Percentiles rank a stretch among this genome's conserved stretches.
These are phyloP conservation scores for Netta rufina DNA, from an alignment of 2,797 vertebrate genomes.

Conservation along the genomic window DNA sequence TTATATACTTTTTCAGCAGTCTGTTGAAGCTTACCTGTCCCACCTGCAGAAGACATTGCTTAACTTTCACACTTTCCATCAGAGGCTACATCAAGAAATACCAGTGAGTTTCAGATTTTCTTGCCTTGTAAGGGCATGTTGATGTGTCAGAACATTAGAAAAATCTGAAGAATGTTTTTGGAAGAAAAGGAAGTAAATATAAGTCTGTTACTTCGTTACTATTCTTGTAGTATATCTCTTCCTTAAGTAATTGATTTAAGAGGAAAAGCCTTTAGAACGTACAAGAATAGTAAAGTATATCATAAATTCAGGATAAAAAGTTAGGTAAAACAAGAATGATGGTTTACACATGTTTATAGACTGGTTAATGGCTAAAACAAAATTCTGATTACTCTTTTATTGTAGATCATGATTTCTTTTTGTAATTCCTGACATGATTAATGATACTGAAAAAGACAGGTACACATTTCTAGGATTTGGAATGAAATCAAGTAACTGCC, in stretches of 20 bases:
- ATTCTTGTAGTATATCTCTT: background rate
- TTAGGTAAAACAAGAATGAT: background rate
- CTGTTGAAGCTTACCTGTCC: background rate
- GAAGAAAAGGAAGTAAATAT: background rate
- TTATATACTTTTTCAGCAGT: background rate
- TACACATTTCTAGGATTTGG: slow-evolving; percentile 1
- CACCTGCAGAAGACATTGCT: background rate
- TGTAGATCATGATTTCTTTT: background rate
- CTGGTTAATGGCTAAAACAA: background rate
- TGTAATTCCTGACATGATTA: background rate
- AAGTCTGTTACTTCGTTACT: background rate
- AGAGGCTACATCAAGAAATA: background rate
- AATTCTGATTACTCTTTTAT: background rate
- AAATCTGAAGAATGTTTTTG: background rate
- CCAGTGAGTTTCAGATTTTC: background rate
- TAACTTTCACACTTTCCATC: background rate
- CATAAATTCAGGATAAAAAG: background rate
- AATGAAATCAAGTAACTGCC: slow-evolving; percentile 41
- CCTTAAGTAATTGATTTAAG: background rate
- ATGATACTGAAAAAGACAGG: background rate
- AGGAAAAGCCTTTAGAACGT: background rate
- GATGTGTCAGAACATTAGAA: background rate
- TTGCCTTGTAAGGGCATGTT: background rate
- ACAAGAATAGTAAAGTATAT: background rate
- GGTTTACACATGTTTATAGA: background rate